These are phyloP conservation scores for Batillaria attramentaria DNA, from an alignment of 1,140 invertebrate genomes.

Conservation along the genomic window DNA sequence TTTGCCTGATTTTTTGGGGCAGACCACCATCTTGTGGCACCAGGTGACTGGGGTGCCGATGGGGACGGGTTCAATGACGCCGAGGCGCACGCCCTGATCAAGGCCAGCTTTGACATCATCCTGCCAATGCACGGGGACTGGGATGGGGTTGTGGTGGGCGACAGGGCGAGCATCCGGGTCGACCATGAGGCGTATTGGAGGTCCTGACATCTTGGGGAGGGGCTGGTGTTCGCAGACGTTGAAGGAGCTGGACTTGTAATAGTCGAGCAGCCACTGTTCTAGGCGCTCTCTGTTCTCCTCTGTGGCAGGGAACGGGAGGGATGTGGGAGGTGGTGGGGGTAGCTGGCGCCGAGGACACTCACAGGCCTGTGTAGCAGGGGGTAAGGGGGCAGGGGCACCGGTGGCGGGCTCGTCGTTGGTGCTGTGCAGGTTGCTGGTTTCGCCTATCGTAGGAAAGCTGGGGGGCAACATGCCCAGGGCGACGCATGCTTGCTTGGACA, in stretches of 20 bases:
- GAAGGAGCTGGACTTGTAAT: constrained; percentile 47
- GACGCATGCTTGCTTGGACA: constrained; percentile 22
- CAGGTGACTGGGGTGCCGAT: constrained; percentile 45
- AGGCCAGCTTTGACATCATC: constrained; percentile 44
- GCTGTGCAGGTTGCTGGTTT: constrained; percentile 19
- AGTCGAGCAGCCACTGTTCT: constrained; percentile 33
- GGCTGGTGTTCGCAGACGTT: constrained; percentile 54
- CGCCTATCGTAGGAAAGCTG: constrained; percentile 12
- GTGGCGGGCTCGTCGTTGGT: constrained; percentile 10
- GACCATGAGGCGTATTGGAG: constrained; percentile 38
- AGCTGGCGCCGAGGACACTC: constrained; percentile 35
- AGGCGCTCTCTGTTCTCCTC: constrained; percentile 34
- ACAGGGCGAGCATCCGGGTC: constrained; percentile 36
- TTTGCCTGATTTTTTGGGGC: constrained; percentile 43
- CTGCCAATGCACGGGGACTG: constrained; percentile 47
- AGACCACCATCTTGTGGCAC: constrained; percentile 48
- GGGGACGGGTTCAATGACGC: constrained; percentile 50
- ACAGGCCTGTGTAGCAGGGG: constrained; percentile 3
- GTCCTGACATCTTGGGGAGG: constrained; percentile 42
- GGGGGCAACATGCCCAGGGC: constrained; percentile 15
- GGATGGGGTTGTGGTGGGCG: constrained; percentile 32
- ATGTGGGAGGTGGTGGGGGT: constrained; percentile 36
- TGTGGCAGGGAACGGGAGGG: constrained; percentile 34
- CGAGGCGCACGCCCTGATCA: constrained; percentile 44
- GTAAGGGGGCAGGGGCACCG: neutral